Evolutionary conservation across 2,888 invertebrate species (phyloP), one percentile per base, ranked within the genome.

Genomic region (Sinodicranocentrus sp.): DNA sequence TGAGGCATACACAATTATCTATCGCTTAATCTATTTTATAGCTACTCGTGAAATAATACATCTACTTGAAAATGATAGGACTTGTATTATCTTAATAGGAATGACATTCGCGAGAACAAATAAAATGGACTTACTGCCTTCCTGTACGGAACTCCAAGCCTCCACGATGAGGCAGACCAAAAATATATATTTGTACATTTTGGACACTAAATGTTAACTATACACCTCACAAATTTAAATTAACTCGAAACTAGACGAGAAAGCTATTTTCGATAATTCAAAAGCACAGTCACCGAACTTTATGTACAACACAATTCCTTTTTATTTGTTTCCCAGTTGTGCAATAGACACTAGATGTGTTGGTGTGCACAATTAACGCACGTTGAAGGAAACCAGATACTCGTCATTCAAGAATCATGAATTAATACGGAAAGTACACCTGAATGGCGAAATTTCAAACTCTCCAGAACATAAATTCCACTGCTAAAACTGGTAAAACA

Each of bases 141-240:
- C 82, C 72, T 75, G 82, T 39, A 82, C 82, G 43, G 86, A 87
- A 80, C 86, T 87, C 86, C 86, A 86, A 21, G 85, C 87, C 80
- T 85, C 85, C 17, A 82, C 86, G 80, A 86, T 82, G 84, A 87
- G 84, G 61, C 77, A 85, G 54, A 86, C 80, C 83, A 87, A 75
- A 79, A 87, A 84, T 25, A 84, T 44, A 77, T 82, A 84, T 70
- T 82, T 84, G 76, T 67, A 84, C 84, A 82, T 82, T 73, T 59
- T 82, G 82, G 82, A 67, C 82, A 57, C 57, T 44, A 54, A 70
- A 17, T 68, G 25, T 39, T 57, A 73, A 80, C 82, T 23, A 57
- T 59, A 43, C 82, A 82, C 82, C 26, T 63, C 63, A 61, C 61
- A 78, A 44, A 54, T 48, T 48, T 48, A 13, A 17, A 48, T 48